Base-by-base conservation (phyloP, 2,888 invertebrate genomes). In the Argyresthia goedartella region DNA sequence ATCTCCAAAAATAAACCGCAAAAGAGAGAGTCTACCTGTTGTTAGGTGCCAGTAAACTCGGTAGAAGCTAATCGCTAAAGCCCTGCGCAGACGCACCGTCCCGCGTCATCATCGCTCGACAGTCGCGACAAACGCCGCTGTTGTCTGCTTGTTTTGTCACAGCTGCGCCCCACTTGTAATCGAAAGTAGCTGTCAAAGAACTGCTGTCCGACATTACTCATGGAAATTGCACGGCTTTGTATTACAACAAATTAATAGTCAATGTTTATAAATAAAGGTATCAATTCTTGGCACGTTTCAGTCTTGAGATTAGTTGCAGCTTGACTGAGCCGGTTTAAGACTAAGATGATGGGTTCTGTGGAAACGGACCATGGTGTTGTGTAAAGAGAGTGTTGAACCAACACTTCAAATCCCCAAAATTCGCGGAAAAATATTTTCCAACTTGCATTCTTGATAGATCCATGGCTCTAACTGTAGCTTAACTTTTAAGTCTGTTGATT, bases 131-230 rank as follows among this genome's bases (percentile, higher is more conserved):
- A 75, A 71, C 77, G 73, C 70, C 71, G 82, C 81, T 84, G 85
- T 79, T 81, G 85, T 84, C 84, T 81, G 73, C 74, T 70, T 68
- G 79, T 81, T 79, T 58, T 70, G 77, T 10, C 36, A 76, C 85
- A 86, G 85, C 85, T 86, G 85, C 74, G 80, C 62, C 73, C 76
- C 69, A 78, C 73, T 81, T 76, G 67, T 74, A 74, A 76, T 73
- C 73, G 70, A 75, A 73, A 73, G 70, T 68, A 57, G 58, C 76
- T 76, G 76, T 76, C 77, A 71, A 60, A 62, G 62, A 66, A 71
- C 73, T 68, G 71, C 69, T 79, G 76, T 76, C 64, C 58, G 59
- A 60, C 68, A 81, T 81, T 75, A 71, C 69, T 81, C 76, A 77
- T 63, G 68, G 64, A 69, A 71, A 73, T 76, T 65, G 69, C 63